Conservation (phyloP, 2,888 invertebrate species). For the Scaptomyza parva region DNA sequence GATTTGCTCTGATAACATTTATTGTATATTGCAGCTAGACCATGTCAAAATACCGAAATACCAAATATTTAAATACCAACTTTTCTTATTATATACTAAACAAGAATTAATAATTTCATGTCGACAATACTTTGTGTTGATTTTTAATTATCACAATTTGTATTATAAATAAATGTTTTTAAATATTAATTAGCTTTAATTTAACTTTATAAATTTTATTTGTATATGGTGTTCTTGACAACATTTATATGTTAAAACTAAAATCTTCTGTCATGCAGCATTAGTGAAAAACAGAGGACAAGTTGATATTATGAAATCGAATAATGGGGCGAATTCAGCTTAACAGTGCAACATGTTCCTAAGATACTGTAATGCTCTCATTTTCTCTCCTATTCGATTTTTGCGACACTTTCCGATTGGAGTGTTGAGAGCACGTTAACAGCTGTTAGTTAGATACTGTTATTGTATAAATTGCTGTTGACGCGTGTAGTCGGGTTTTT, state of each 20-base stretch:
- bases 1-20: background rate
- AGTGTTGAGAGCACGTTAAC: slow-evolving; percentile 38
- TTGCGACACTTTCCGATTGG: slow-evolving; percentile 17
- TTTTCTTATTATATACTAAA: background rate
- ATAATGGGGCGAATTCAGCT: slow-evolving; percentile 2
- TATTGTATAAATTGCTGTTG: slow-evolving; percentile 64
- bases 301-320: slow-evolving; percentile 25
- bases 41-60: slow-evolving; percentile 2
- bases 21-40: background rate
- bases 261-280: background rate
- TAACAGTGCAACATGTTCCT: slow-evolving; percentile 49
- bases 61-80: slow-evolving; percentile 8
- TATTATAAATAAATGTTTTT: background rate
- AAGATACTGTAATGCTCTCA: slow-evolving; percentile 25
- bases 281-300: background rate
- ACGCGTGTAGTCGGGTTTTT: slow-evolving; percentile 65
- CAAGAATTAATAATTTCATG: background rate
- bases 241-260: background rate
- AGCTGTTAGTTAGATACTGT: slow-evolving; percentile 54
- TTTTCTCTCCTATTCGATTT: slow-evolving; percentile 5
- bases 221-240: too few relatives aligned
- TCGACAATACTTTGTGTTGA: background rate
- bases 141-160: too few relatives aligned
- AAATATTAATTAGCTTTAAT: background rate
- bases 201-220: background rate